These are phyloP conservation scores for Melanostigma gelatinosum DNA, from an alignment of 2,113 vertebrate species.

Conservation along the genomic window DNA sequence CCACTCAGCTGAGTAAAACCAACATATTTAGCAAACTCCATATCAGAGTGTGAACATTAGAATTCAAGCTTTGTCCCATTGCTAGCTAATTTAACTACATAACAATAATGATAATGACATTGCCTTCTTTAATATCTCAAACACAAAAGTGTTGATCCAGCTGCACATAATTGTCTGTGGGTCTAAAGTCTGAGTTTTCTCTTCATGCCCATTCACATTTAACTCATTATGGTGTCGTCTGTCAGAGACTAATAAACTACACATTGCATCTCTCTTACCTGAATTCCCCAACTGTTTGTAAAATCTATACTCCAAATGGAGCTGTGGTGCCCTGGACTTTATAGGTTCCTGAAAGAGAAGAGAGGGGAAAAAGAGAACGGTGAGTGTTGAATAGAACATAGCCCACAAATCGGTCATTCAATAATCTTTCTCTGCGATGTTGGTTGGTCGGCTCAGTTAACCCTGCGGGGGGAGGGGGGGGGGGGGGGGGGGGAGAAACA, in stretches of 20 bases:
- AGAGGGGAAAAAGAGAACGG: not conserved
- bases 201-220: not conserved
- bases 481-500: not conserved
- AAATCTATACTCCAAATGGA: slow-evolving; percentile 98
- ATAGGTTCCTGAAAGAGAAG: slow-evolving; percentile 91
- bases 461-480: not conserved
- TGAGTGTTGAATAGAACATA: slow-evolving; percentile 1
- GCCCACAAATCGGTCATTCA: not conserved
- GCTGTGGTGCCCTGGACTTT: slow-evolving; percentile 96
- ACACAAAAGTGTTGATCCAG: not conserved
- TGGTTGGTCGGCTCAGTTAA: not conserved
- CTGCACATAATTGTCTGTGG: not conserved
- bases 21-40: not conserved
- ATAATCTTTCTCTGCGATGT: not conserved
- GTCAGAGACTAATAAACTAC: not conserved
- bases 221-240: not conserved
- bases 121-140: not conserved
- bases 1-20: not conserved
- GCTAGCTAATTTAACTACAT: not conserved
- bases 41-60: not conserved
- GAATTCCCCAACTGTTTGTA: slow-evolving; percentile 98
- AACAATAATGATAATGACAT: not conserved
- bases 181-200: not conserved
- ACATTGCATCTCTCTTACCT: slow-evolving; percentile 81
- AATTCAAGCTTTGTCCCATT: not conserved